Evolutionary conservation across 1,140 invertebrate genomes (phyloP).

Genomic region (Bombus fervidus): DNA sequence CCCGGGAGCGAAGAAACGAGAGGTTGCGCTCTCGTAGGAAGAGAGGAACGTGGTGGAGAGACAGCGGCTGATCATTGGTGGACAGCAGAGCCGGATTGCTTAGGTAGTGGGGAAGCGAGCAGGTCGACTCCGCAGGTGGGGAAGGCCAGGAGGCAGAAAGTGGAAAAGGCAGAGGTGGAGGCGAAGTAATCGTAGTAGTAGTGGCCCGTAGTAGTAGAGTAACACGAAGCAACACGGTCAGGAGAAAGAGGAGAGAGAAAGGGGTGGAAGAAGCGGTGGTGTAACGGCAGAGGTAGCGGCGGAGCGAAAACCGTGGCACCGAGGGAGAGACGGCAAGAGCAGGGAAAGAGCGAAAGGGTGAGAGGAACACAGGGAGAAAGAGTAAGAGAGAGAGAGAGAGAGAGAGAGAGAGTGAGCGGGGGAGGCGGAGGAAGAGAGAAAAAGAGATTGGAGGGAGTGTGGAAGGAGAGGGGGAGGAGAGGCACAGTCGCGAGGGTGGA

Average conservation of each 20-base stretch:
- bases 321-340: slow-evolving; percentile 5
- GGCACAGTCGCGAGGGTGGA: slow-evolving; percentile 57
- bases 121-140: slow-evolving; percentile 61
- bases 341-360: slow-evolving; percentile 45
- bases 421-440: slow-evolving; percentile 2
- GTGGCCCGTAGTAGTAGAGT: slow-evolving; percentile 46
- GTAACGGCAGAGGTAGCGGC: slow-evolving; percentile 53
- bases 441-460: slow-evolving; percentile 41
- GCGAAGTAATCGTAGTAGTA: slow-evolving; percentile 53
- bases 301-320: slow-evolving; percentile 34
- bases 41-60: slow-evolving; percentile 68
- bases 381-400: slow-evolving; percentile 38
- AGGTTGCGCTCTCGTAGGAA: slow-evolving; percentile 60
- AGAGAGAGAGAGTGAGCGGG: slow-evolving; percentile 37
- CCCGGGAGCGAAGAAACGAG: slow-evolving; percentile 59
- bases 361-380: slow-evolving; percentile 43
- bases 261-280: slow-evolving; percentile 70
- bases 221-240: slow-evolving; percentile 61
- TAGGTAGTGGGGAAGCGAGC: slow-evolving; percentile 63
- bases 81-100: slow-evolving; percentile 67
- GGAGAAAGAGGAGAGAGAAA: slow-evolving; percentile 63
- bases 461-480: slow-evolving; percentile 43
- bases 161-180: slow-evolving; percentile 63
- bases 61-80: slow-evolving; percentile 81
- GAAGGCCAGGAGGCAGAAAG: slow-evolving; percentile 66